These are phyloP conservation scores for Conomelus anceps DNA, from an alignment of 2,888 invertebrate genomes.

Conservation along the genomic window DNA sequence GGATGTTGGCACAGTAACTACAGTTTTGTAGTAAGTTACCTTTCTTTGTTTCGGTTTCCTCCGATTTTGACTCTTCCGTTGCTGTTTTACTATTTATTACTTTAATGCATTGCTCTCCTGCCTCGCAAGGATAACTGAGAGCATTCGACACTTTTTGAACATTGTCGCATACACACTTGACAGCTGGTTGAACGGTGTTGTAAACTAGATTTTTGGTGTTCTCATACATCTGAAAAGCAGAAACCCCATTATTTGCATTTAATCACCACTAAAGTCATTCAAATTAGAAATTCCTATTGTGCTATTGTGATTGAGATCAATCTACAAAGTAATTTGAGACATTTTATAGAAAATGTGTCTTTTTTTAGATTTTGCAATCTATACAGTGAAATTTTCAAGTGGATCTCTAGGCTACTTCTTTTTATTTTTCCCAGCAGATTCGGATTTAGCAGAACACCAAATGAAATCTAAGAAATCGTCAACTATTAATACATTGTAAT, in stretches of 20 bases:
- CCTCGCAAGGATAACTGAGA: neutral
- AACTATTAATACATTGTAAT: too few species aligned
- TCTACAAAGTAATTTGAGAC: neutral
- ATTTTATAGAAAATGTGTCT: too few species aligned
- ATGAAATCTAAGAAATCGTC: too few species aligned
- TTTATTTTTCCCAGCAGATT: too few species aligned
- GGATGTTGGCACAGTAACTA: too few species aligned
- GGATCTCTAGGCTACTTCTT: too few species aligned
- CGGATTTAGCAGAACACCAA: too few species aligned
- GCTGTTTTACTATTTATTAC: neutral
- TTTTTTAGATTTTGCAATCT: too few species aligned
- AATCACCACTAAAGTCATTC: too few species aligned
- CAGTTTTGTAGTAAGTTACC: too few species aligned
- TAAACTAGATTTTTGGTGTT: conserved; percentile 42
- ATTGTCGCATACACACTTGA: conserved; percentile 30
- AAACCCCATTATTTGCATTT: neutral
- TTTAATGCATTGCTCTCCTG: neutral
- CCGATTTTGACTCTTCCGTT: neutral
- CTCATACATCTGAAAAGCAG: conserved; percentile 42
- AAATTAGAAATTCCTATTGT: too few species aligned
- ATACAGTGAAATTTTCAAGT: too few species aligned
- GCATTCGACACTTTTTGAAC: conserved; percentile 15
- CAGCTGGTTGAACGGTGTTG: conserved; percentile 38
- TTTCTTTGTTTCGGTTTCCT: neutral
- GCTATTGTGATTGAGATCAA: neutral